These are phyloP conservation scores for Thymelicus acteon DNA, from an alignment of 2,888 invertebrate genomes.

Conservation along the genomic window DNA sequence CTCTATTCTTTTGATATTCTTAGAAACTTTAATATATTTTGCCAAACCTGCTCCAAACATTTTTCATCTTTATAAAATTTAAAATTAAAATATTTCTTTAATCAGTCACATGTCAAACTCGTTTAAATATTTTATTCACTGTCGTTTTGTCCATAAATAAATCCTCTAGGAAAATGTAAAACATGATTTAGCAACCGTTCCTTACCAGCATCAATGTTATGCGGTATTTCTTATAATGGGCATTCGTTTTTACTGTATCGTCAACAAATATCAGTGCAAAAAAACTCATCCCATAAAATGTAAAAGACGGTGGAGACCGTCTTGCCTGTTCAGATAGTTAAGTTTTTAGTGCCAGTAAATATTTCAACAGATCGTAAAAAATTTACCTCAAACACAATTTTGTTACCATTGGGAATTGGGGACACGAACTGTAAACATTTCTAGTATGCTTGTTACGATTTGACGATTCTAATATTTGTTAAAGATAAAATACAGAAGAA, in stretches of 20 bases:
- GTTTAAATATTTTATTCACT: background rate
- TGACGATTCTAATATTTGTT: constrained; percentile 2
- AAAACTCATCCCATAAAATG: constrained; percentile 2
- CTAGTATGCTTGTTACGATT: background rate
- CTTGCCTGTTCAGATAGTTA: constrained; percentile 12
- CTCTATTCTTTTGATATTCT: no score
- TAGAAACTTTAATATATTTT: no score
- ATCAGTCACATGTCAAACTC: background rate
- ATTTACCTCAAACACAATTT: background rate
- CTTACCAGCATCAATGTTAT: background rate
- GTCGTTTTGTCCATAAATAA: background rate
- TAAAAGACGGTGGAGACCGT: background rate
- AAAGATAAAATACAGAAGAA: constrained; percentile 14
- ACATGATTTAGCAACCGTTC: background rate
- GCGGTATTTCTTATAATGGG: background rate
- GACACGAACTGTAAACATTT: constrained; percentile 4
- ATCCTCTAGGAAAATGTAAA: background rate
- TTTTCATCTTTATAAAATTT: no score
- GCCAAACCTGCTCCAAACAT: no score
- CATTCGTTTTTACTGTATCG: background rate
- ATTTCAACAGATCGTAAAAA: constrained; percentile 16
- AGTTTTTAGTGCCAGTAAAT: constrained; percentile 8
- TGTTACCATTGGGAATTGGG: background rate
- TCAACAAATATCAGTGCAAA: constrained; percentile 5
- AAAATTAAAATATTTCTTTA: no score